Percentiles rank a stretch among this genome's conserved stretches.
Conservation (phyloP, 1,140 invertebrate genomes). For the Atopsyche davidsoni region DNA sequence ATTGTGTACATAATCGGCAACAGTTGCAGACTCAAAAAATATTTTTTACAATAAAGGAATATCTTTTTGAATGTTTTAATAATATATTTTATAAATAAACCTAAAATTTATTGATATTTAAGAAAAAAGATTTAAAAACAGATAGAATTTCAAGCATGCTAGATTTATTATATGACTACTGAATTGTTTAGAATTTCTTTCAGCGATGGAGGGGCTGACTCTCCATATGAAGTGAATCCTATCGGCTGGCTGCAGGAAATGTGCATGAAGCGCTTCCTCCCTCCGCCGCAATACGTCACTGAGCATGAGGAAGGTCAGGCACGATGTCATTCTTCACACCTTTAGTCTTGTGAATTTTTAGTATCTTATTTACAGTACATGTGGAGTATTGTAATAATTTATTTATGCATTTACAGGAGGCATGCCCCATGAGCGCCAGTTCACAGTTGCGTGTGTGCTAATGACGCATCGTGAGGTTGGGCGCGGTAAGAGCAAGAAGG, state of each 20-base stretch:
- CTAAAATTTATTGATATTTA: no score
- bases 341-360: neutral
- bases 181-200: no score
- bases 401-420: conserved; percentile 51
- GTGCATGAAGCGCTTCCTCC: conserved; percentile 92
- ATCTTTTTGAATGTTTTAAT: conserved; percentile 14
- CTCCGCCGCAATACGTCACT: conserved; percentile 88
- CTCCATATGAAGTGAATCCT: conserved; percentile 72
- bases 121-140: no score
- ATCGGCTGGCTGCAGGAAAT: conserved; percentile 94
- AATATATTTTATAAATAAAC: no score
- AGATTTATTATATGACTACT: no score
- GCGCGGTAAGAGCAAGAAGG: conserved; percentile 90
- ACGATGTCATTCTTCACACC: neutral
- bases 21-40: neutral
- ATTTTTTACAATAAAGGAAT: conserved; percentile 22
- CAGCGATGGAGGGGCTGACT: conserved; percentile 36
- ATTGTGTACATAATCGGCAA: neutral
- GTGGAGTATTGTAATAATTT: neutral
- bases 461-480: conserved; percentile 76
- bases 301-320: conserved; percentile 60
- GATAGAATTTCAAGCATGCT: no score
- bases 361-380: neutral
- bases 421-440: conserved; percentile 85
- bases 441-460: conserved; percentile 86